Base-by-base conservation (phyloP, 2,113 vertebrate species). In the Candoia aspera region DNA sequence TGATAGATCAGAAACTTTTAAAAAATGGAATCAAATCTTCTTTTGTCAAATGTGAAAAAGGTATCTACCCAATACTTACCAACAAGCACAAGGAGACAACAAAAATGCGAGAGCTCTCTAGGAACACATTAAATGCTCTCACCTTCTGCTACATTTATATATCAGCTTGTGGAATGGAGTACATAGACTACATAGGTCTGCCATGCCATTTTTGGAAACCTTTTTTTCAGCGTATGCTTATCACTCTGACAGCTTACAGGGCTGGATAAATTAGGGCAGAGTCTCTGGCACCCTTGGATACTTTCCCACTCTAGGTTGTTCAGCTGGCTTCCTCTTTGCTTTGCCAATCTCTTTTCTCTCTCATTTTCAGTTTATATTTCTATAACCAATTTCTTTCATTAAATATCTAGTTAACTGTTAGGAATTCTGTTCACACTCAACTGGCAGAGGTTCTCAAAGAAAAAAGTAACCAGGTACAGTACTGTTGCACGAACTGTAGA, bases 221-320 rank as follows among this genome's bases (percentile, higher is more conserved):
- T 87, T 57, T 62, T 86, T 87, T 49, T 19, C 60, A 88, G 62
- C 58, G 92, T 94, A 15, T 54, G 62, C 88, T 93, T 93, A 89
- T 92, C 90, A 4, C 46, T 91, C 89, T 19, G 64, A 86, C 84
- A 90, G 87, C 84, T 91, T 10, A 86, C 85, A 91, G 57, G 55
- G n/a, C 92, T 89, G 86, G 91, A 95, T 87, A 93, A 94, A 95
- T 93, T 83, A 94, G 88, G 94, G 94, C 49, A 95, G 86, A 89
- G 88, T 90, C 91, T 90, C 89, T 26, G 62, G 49, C 64, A 42
- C 3, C 46, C 46, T 91, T 95, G 94, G 88, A 91, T 79, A 84
- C 29, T 54, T 89, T 96, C 93, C 92, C 94, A 88, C 33, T 91
- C 3, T 90, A 1, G 68, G 90, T 58, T 93, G 90, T 46, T 54